Evolutionary conservation across 2,888 invertebrate genomes (phyloP).

Genomic region (Drosophila eohydei): DNA sequence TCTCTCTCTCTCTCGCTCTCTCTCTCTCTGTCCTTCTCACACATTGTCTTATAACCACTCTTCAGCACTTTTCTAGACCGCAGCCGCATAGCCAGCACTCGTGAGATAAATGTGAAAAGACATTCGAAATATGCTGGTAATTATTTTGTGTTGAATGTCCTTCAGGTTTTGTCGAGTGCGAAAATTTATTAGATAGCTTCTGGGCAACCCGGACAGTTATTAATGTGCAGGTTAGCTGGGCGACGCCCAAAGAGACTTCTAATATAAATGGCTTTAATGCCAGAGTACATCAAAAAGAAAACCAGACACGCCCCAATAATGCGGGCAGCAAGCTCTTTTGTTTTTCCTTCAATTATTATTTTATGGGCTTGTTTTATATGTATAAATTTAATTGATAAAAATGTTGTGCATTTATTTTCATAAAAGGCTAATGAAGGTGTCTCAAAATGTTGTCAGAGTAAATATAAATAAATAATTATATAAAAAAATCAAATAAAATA

Average conservation of each 20-base stretch:
- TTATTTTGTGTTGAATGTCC: conserved; percentile 79
- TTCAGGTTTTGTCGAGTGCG: conserved; percentile 62
- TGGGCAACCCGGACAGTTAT: conserved; percentile 51
- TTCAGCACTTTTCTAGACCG: neutral
- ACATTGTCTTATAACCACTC: neutral
- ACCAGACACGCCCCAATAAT: conserved; percentile 3
- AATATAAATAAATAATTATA: neutral
- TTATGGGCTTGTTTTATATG: neutral
- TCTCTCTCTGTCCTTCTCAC: neutral
- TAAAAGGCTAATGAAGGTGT: neutral
- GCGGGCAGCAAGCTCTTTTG: neutral
- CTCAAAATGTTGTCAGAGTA: neutral
- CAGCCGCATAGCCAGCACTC: neutral
- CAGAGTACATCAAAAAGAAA: conserved; percentile 16
- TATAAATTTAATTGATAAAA: conserved; percentile 11
- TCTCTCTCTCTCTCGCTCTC: neutral
- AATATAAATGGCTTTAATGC: conserved; percentile 54
- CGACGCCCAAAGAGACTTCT: conserved; percentile 23
- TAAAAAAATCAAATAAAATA: neutral
- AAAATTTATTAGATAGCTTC: conserved; percentile 65
- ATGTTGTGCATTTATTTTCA: conserved; percentile 13
- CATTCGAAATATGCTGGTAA: conserved; percentile 80
- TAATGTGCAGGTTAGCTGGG: conserved; percentile 69
- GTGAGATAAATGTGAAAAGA: conserved; percentile 56
- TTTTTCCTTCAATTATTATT: neutral